Evolutionary conservation across 2,113 vertebrate species (phyloP).

Genomic region (Ranitomeya variabilis): DNA sequence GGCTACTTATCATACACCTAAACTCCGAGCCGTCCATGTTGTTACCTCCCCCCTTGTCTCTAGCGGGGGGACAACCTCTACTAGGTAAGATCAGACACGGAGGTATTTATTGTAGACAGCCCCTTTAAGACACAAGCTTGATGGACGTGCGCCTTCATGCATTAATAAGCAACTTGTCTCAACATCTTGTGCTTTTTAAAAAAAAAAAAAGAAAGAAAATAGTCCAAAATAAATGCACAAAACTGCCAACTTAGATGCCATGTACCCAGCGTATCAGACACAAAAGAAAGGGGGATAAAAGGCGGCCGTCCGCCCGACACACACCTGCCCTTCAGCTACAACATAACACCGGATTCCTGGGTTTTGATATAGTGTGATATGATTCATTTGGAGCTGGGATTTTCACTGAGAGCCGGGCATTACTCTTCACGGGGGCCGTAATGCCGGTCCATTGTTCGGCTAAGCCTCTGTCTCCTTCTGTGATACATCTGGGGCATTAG

Average conservation of each 20-base stretch:
- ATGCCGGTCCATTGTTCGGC: conserved; percentile 48
- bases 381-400: conserved; percentile 48
- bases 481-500: conserved; percentile 51
- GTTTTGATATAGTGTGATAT: conserved; percentile 65
- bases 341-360: conserved; percentile 67
- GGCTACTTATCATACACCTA: neutral
- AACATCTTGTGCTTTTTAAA: neutral
- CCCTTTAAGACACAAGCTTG: neutral
- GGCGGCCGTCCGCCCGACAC: conserved; percentile 59
- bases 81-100: neutral
- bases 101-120: neutral
- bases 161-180: conserved; percentile 32
- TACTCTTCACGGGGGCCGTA: conserved; percentile 43
- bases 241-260: conserved; percentile 12
- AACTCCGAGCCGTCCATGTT: neutral
- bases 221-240: conserved; percentile 19
- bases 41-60: neutral
- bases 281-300: conserved; percentile 52
- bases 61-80: too few species aligned
- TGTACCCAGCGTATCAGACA: conserved; percentile 17
- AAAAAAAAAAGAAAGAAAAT: neutral
- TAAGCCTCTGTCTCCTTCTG: conserved; percentile 54
- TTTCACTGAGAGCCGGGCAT: conserved; percentile 37
- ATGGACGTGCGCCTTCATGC: neutral
- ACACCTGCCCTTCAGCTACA: conserved; percentile 67